phyloP scores from a whole-genome alignment of 2,113 vertebrate species.

The Brachyistius frenatus region DNA sequence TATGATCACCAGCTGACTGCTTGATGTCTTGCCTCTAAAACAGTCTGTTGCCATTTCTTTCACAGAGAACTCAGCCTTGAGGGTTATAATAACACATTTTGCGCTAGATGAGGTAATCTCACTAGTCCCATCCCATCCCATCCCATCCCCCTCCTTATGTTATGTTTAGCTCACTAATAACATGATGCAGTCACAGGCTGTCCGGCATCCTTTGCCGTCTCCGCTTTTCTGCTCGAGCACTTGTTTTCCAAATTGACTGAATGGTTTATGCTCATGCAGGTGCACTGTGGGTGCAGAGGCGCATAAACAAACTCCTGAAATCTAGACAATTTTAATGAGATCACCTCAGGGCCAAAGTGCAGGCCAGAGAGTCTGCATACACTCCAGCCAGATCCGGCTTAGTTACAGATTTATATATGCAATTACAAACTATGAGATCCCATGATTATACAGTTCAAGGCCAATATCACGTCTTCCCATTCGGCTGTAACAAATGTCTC shows the following conservation, averaged over 20 bases:
- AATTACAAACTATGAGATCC: conserved; percentile 35
- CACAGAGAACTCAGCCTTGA: conserved; percentile 17
- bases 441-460: conserved; percentile 22
- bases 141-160: conserved; percentile 74
- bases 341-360: conserved; percentile 23
- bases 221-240: conserved; percentile 21
- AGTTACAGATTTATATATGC: conserved; percentile 34
- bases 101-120: conserved; percentile 76
- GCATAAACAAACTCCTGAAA: conserved; percentile 31
- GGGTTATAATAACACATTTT: conserved; percentile 66
- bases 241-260: conserved; percentile 10
- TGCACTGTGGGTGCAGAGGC: conserved; percentile 47
- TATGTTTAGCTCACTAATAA: conserved; percentile 60
- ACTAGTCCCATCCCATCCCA: conserved; percentile 53
- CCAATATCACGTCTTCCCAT: background rate
- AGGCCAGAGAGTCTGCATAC: conserved; percentile 1
- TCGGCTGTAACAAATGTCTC: background rate
- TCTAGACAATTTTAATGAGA: conserved; percentile 15
- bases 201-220: conserved; percentile 21
- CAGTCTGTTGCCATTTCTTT: conserved; percentile 6
- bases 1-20: background rate
- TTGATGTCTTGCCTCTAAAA: too few relatives aligned
- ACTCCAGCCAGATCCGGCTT: conserved; percentile 3
- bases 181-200: conserved; percentile 51
- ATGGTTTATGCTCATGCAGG: conserved; percentile 34